Percentiles rank a stretch among this genome's conserved stretches.
Evolutionary conservation across 64 coral and sea anemone species (phyloP).

Genomic region (Trachythela sp.): DNA sequence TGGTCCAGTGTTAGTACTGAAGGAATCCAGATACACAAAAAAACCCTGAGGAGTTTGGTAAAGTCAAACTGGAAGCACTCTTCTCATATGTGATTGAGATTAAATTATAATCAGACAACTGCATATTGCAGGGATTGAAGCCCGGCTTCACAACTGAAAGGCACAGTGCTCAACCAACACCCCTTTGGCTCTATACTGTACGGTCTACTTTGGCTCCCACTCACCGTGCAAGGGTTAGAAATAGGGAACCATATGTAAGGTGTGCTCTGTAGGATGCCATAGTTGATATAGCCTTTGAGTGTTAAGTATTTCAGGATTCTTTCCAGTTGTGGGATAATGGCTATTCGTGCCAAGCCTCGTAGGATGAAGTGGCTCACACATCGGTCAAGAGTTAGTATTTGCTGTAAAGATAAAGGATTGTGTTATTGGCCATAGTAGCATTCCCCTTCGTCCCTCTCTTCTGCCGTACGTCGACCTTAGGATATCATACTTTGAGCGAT

Average conservation of each 20-base stretch:
- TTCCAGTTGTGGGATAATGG: conserved; percentile 58
- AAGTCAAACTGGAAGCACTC: too few species aligned
- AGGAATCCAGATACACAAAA: too few species aligned
- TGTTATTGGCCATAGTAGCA: too few species aligned
- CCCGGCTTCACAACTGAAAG: too few species aligned
- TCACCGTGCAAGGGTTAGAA: neutral
- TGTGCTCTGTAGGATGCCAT: conserved; percentile 58
- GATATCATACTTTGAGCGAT: neutral
- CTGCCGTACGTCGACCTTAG: neutral
- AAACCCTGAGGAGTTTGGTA: too few species aligned
- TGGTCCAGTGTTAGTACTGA: too few species aligned
- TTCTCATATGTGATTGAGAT: too few species aligned
- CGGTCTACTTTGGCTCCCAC: neutral
- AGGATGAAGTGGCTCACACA: conserved; percentile 76
- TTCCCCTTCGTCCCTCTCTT: neutral
- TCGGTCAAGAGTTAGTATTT: conserved; percentile 53
- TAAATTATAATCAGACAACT: too few species aligned
- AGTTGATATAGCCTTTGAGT: conserved; percentile 73
- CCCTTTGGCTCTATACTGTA: too few species aligned
- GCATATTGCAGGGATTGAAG: too few species aligned
- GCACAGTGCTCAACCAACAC: too few species aligned
- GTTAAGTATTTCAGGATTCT: conserved; percentile 58
- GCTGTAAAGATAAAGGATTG: conserved; percentile 37
- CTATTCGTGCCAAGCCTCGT: conserved; percentile 67
- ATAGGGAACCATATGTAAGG: neutral